Conservation (phyloP, 2,888 invertebrate species). For the Asteroscopus sphinx region DNA sequence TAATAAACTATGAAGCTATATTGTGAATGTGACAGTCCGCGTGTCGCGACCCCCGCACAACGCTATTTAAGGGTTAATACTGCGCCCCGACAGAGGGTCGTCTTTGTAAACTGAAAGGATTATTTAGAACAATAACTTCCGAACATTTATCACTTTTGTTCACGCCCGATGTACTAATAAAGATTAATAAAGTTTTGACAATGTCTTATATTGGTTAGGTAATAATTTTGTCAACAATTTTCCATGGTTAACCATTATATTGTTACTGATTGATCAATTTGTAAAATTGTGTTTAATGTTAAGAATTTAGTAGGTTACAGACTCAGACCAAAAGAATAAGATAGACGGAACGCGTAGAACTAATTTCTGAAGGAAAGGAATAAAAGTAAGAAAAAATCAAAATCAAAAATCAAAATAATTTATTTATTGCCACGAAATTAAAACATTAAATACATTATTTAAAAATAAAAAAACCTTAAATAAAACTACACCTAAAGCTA, state of each 20-base stretch:
- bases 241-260: conserved; percentile 19
- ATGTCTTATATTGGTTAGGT: conserved; percentile 60
- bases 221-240: conserved; percentile 40
- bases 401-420: too few species aligned
- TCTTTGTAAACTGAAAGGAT: conserved; percentile 85
- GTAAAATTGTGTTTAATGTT: not conserved
- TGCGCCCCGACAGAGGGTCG: conserved; percentile 75
- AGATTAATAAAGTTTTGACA: conserved; percentile 77
- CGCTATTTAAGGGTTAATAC: conserved; percentile 82
- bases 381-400: too few species aligned
- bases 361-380: too few species aligned
- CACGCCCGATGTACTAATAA: conserved; percentile 75
- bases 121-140: conserved; percentile 82
- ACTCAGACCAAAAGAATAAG: too few species aligned
- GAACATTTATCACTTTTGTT: conserved; percentile 83
- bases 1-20: conserved; percentile 86
- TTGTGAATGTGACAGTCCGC: conserved; percentile 88
- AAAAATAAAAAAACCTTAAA: too few species aligned
- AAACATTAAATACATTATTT: too few species aligned
- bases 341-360: too few species aligned
- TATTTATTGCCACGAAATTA: too few species aligned
- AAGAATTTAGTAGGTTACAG: too few species aligned
- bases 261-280: conserved; percentile 34
- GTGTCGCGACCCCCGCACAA: conserved; percentile 79
- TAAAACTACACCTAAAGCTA: too few species aligned